Conservation (phyloP, 2,797 vertebrate species). For the Enteromius paludinosus region DNA sequence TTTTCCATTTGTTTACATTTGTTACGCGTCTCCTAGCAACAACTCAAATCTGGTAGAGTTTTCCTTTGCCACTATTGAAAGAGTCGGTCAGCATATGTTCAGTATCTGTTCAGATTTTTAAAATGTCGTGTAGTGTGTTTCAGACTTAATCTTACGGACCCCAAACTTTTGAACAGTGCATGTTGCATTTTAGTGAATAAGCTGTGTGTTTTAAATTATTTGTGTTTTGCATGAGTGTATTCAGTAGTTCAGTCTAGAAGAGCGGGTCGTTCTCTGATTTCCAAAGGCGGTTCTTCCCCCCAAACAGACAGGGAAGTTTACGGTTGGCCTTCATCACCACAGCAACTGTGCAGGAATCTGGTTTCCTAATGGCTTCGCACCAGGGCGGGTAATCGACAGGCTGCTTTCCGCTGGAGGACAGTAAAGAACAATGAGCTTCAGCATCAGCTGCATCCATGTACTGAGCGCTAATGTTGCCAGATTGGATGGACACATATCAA, state of each 20-base stretch:
- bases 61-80: no score
- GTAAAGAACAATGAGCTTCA: constrained; percentile 41
- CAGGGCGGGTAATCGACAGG: constrained; percentile 81
- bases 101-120: no score
- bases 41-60: no score
- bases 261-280: constrained; percentile 74
- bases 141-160: background rate
- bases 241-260: constrained; percentile 61
- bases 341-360: constrained; percentile 76
- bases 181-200: background rate
- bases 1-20: no score
- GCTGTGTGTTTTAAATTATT: background rate
- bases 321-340: constrained; percentile 81
- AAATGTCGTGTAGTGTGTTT: no score
- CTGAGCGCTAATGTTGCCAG: background rate
- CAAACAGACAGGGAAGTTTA: constrained; percentile 77
- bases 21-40: no score
- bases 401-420: constrained; percentile 67
- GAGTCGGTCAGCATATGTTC: no score
- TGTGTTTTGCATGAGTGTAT: background rate
- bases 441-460: background rate
- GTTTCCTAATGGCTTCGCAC: constrained; percentile 78
- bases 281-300: constrained; percentile 72
- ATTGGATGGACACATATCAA: no score
- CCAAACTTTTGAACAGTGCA: background rate